phyloP scores from a whole-genome alignment of 1,140 invertebrate genomes.

The Nasonia longicornis region DNA sequence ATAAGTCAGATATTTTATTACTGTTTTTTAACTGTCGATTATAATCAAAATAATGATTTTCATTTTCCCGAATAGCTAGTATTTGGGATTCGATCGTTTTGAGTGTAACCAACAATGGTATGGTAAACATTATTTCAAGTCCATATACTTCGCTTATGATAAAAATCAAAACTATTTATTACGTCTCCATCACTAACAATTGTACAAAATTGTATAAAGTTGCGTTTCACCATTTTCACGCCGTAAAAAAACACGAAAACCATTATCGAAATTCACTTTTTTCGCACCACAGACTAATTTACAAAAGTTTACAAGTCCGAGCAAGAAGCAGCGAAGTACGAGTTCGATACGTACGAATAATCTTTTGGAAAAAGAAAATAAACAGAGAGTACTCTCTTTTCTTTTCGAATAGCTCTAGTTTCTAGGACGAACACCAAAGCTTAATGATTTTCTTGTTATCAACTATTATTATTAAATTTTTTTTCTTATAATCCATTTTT shows the following conservation, averaged over 20 bases:
- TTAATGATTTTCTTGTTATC: conserved; percentile 28
- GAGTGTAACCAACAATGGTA: conserved; percentile 20
- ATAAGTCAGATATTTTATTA: neutral
- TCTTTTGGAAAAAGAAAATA: conserved; percentile 16
- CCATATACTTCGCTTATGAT: conserved; percentile 4
- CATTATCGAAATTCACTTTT: conserved; percentile 26
- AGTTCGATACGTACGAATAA: neutral
- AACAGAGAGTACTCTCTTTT: conserved; percentile 35
- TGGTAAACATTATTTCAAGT: neutral
- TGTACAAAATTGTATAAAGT: conserved; percentile 45
- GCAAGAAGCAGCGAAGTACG: conserved; percentile 16
- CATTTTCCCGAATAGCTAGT: neutral
- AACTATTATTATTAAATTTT: conserved; percentile 43
- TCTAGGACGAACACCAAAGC: conserved; percentile 52
- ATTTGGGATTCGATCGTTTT: neutral
- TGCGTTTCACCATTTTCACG: conserved; percentile 34
- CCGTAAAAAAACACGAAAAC: conserved; percentile 22
- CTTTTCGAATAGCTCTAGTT: conserved; percentile 38
- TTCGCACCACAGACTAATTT: conserved; percentile 37
- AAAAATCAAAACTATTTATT: conserved; percentile 19
- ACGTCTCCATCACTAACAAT: conserved; percentile 15
- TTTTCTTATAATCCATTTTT: conserved; percentile 28
- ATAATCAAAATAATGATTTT: neutral
- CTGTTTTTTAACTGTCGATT: conserved; percentile 22
- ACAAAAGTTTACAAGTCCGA: conserved; percentile 36